Conservation (phyloP, 2,797 vertebrate species). For the Galaxias olidus region DNA sequence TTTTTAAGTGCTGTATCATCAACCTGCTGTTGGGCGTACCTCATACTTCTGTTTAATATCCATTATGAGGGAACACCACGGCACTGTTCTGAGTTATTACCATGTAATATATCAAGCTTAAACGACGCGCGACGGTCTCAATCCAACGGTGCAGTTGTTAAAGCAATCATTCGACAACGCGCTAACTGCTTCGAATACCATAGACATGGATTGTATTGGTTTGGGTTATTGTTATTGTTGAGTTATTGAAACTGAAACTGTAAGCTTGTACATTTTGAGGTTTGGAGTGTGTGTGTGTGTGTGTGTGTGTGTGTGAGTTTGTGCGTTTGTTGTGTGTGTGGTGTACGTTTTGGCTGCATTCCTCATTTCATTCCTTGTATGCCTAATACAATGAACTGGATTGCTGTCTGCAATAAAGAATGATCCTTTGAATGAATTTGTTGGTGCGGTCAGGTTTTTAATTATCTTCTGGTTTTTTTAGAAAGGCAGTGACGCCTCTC, state of each 20-base stretch:
- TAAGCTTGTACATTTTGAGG: neutral
- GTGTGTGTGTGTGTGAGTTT: constrained; percentile 33
- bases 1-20: neutral
- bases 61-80: neutral
- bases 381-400: constrained; percentile 56
- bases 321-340: constrained; percentile 50
- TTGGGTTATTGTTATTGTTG: constrained; percentile 29
- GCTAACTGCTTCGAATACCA: constrained; percentile 35
- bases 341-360: constrained; percentile 49
- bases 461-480: too few relatives aligned
- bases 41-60: neutral
- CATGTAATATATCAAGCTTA: constrained; percentile 55
- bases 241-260: constrained; percentile 23
- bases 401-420: constrained; percentile 75
- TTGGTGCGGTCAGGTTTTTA: too few relatives aligned
- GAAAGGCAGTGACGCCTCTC: too few relatives aligned
- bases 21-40: neutral
- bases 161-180: constrained; percentile 34
- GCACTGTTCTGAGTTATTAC: constrained; percentile 58
- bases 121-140: constrained; percentile 39
- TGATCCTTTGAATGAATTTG: constrained; percentile 38
- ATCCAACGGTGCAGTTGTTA: constrained; percentile 34
- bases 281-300: neutral
- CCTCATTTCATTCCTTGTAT: constrained; percentile 61
- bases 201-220: constrained; percentile 30